These are phyloP conservation scores for Ctenodactylus gundi DNA, from an alignment of 2,113 vertebrate genomes.

Conservation along the genomic window DNA sequence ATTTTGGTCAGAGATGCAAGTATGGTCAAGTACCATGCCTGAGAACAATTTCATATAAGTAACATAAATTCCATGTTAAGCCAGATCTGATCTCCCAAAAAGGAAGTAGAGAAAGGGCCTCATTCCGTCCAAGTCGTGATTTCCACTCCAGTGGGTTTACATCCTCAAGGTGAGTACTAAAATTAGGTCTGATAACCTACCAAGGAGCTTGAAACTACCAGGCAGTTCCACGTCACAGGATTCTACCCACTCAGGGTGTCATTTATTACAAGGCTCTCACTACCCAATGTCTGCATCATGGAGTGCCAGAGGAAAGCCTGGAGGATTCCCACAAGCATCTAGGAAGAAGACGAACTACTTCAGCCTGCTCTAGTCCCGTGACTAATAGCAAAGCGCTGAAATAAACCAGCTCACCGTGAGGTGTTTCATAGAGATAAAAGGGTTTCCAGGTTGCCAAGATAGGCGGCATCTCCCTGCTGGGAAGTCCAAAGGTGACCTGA, in stretches of 20 bases:
- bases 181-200: constrained; percentile 22
- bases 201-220: constrained; percentile 2
- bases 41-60: constrained; percentile 67
- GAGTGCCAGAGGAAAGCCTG: constrained; percentile 33
- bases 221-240: background rate
- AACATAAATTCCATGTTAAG: constrained; percentile 56
- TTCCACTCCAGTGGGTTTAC: constrained; percentile 63
- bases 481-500: constrained; percentile 53
- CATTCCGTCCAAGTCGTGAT: constrained; percentile 62
- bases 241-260: background rate
- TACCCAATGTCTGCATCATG: background rate
- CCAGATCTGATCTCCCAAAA: constrained; percentile 64
- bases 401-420: constrained; percentile 64
- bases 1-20: background rate
- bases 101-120: constrained; percentile 65
- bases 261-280: background rate
- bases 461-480: constrained; percentile 34
- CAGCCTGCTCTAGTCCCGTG: constrained; percentile 51
- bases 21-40: constrained; percentile 58
- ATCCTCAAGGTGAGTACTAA: constrained; percentile 46
- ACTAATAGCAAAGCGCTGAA: constrained; percentile 62
- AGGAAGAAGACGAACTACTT: constrained; percentile 26
- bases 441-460: constrained; percentile 29
- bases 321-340: background rate
- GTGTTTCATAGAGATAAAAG: constrained; percentile 38